phyloP scores from a whole-genome alignment of 2,113 vertebrate species.

The Indicator indicator region DNA sequence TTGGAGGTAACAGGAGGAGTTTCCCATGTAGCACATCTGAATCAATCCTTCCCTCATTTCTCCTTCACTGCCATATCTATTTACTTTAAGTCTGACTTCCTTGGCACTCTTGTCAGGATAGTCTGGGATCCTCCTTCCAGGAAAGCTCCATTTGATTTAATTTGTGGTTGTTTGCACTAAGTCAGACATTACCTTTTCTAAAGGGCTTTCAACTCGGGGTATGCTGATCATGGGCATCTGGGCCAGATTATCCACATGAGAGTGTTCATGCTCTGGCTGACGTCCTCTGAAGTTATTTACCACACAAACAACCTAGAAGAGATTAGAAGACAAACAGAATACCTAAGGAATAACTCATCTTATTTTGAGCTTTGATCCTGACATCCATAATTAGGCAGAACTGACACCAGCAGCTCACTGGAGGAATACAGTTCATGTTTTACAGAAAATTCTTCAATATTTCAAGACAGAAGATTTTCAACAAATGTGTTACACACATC shows the following conservation, averaged over 20 bases:
- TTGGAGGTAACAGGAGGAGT: not conserved
- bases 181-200: constrained; percentile 91
- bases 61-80: not conserved
- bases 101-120: not conserved
- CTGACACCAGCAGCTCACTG: not conserved
- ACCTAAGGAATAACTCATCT: not conserved
- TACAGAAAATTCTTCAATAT: constrained; percentile 28
- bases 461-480: constrained; percentile 18
- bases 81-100: not conserved
- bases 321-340: constrained; percentile 49
- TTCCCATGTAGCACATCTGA: not conserved
- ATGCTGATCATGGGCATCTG: constrained; percentile 84
- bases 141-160: not conserved
- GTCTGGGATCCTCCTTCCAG: not conserved
- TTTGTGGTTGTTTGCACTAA: not conserved
- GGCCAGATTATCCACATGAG: constrained; percentile 74
- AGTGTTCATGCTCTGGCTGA: constrained; percentile 85
- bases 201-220: constrained; percentile 88
- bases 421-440: not conserved
- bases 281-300: constrained; percentile 98
- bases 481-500: not conserved
- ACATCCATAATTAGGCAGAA: not conserved
- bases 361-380: constrained; percentile 20
- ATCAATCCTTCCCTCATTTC: not conserved
- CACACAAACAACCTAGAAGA: constrained; percentile 92